phyloP scores from a whole-genome alignment of 1,140 invertebrate genomes.

The Pogonognathellus flavescens region DNA sequence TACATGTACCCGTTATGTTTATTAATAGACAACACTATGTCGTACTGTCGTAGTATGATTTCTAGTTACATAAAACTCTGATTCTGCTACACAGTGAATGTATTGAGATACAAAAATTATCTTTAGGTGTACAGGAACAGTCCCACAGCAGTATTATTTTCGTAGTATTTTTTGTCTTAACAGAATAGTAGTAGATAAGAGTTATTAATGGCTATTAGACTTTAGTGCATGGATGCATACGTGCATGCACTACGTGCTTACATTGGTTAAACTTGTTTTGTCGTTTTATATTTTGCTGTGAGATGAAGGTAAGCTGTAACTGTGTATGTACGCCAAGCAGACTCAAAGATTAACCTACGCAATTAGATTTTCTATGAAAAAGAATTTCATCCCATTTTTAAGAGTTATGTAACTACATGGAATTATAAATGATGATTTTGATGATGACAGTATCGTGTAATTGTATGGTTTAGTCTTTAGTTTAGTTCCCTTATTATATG shows the following conservation, averaged over 20 bases:
- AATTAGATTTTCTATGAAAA: slow-evolving; percentile 15
- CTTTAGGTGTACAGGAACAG: no score
- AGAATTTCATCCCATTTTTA: no score
- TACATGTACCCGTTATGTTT: neutral
- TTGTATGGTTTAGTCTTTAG: no score
- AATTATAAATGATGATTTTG: neutral
- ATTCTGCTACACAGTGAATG: no score
- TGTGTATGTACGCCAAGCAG: slow-evolving; percentile 25
- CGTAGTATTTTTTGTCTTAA: neutral
- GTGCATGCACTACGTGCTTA: slow-evolving; percentile 43
- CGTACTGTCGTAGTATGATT: slow-evolving; percentile 15
- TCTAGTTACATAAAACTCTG: neutral
- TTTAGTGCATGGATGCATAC: slow-evolving; percentile 35
- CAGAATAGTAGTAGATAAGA: slow-evolving; percentile 1
- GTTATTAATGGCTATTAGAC: slow-evolving; percentile 31
- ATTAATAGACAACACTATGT: neutral
- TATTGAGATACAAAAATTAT: no score
- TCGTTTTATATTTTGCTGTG: slow-evolving; percentile 42
- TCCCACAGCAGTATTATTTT: no score
- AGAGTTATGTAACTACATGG: neutral
- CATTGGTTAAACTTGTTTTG: slow-evolving; percentile 44
- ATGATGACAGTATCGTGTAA: neutral
- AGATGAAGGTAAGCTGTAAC: slow-evolving; percentile 48
- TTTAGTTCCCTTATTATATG: neutral
- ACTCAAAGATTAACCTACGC: neutral